Evolutionary conservation across 1,140 invertebrate genomes (phyloP).

Genomic region (Aporrectodea caliginosa): DNA sequence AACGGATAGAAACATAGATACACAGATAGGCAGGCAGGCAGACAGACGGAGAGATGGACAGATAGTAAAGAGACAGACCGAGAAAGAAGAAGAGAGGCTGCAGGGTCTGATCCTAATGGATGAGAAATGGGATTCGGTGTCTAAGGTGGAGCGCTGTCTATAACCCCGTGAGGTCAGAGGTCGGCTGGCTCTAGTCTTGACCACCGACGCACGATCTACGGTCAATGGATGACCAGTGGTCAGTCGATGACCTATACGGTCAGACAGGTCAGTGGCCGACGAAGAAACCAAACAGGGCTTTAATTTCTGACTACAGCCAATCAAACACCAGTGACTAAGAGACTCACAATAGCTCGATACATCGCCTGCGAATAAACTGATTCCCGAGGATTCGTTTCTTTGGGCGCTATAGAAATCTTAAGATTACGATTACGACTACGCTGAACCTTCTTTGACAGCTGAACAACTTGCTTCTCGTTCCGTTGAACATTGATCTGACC

Average conservation of each 20-base stretch:
- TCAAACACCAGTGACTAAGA: background rate
- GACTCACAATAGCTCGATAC: background rate
- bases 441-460: no score
- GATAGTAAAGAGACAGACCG: background rate
- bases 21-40: background rate
- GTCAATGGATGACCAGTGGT: background rate
- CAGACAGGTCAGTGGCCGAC: background rate
- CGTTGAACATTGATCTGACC: no score
- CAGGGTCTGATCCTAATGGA: background rate
- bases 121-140: background rate
- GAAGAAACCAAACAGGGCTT: background rate
- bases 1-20: background rate
- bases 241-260: background rate
- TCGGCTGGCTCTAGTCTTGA: background rate
- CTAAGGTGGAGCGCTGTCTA: background rate
- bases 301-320: background rate
- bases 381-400: background rate
- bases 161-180: background rate
- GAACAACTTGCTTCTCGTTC: no score
- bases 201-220: background rate
- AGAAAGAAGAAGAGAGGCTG: background rate
- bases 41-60: background rate
- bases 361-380: background rate
- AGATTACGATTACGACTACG: background rate
- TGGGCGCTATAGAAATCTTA: background rate